Conservation (phyloP, 2,113 vertebrate genomes). For the Ciconia stormi region DNA sequence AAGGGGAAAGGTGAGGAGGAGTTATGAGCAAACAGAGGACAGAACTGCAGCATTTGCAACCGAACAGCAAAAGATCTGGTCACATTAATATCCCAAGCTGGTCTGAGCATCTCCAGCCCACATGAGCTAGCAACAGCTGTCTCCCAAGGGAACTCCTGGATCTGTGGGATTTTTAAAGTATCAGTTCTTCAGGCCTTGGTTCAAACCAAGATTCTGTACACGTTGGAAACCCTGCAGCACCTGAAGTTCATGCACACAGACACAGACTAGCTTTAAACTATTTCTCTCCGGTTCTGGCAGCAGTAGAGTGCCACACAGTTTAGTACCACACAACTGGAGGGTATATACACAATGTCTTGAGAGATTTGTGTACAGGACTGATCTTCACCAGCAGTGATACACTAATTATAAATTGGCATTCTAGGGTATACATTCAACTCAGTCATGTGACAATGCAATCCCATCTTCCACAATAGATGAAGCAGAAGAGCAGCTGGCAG, state of each 20-base stretch:
- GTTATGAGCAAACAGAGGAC: neutral
- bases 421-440: neutral
- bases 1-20: neutral
- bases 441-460: neutral
- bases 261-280: neutral
- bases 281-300: neutral
- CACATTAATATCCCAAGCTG: neutral
- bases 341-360: neutral
- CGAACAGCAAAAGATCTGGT: neutral
- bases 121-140: neutral
- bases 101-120: neutral
- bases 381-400: neutral
- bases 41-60: neutral
- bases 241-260: neutral
- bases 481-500: neutral
- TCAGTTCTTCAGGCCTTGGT: neutral
- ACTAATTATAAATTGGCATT: neutral
- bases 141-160: neutral
- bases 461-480: neutral
- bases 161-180: neutral
- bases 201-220: neutral
- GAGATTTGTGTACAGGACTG: neutral
- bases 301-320: neutral
- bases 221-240: neutral
- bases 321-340: neutral